Percentiles rank a stretch among this genome's conserved stretches.
phyloP scores from a whole-genome alignment of 2,113 vertebrate genomes.

The Odocoileus hemionus region DNA sequence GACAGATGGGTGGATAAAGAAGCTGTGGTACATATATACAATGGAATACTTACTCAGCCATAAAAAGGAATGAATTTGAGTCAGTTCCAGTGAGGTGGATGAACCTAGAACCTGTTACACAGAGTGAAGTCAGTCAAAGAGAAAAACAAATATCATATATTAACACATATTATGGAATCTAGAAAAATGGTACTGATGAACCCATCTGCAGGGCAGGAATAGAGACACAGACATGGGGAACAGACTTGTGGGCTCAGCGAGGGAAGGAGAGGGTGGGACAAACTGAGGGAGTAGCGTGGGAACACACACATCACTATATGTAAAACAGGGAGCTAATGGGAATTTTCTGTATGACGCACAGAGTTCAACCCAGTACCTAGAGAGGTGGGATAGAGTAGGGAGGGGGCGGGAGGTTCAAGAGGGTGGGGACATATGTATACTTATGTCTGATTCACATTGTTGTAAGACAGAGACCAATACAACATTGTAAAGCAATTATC shows the following conservation, averaged over 20 bases:
- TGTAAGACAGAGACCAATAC: not conserved
- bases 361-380: not conserved
- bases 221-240: not conserved
- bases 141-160: not conserved
- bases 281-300: not conserved
- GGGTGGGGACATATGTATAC: not conserved
- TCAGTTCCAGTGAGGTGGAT: not conserved
- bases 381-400: not conserved
- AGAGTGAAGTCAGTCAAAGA: not conserved
- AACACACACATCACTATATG: not conserved
- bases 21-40: not conserved
- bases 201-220: not conserved
- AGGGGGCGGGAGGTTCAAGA: not conserved
- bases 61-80: not conserved
- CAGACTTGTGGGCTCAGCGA: not conserved
- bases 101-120: not conserved
- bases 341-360: not conserved
- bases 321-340: not conserved
- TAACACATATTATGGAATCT: not conserved
- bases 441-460: not conserved
- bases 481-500: not conserved
- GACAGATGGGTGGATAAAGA: not conserved
- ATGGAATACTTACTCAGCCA: not conserved
- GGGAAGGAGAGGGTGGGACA: not conserved
- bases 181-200: not conserved